Percentiles rank a stretch among this genome's conserved stretches.
Conservation (phyloP, 2,113 vertebrate species). For the Cromileptes altivelis region DNA sequence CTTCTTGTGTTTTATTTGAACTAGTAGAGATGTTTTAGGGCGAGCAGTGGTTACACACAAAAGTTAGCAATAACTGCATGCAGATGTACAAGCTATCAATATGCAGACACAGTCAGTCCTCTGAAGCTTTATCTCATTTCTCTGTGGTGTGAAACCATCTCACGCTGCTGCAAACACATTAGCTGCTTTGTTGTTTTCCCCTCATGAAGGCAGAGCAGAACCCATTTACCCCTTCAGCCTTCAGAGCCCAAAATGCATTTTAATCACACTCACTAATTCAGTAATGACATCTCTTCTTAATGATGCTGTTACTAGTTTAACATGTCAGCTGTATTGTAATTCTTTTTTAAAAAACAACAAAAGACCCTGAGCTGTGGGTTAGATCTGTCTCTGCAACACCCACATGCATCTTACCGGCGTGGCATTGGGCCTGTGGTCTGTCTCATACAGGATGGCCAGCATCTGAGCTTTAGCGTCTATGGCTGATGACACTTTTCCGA, state of each 20-base stretch:
- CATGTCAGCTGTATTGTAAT: background rate
- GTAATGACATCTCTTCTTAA: background rate
- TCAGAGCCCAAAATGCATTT: background rate
- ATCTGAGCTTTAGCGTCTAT: constrained; percentile 95
- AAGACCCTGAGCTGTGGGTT: background rate
- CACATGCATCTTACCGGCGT: constrained; percentile 89
- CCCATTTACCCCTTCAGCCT: constrained; percentile 17
- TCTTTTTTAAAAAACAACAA: background rate
- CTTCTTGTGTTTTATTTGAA: no score
- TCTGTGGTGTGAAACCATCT: background rate
- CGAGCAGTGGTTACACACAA: background rate
- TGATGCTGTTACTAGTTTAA: background rate
- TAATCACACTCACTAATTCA: background rate
- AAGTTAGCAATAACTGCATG: background rate
- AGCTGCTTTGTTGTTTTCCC: background rate
- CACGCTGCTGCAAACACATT: background rate
- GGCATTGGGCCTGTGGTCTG: constrained; percentile 93
- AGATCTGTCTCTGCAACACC: constrained; percentile 13
- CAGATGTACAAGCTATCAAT: background rate
- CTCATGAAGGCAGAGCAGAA: constrained; percentile 7
- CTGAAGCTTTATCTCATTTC: background rate
- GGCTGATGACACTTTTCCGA: constrained; percentile 92
- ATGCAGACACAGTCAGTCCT: background rate
- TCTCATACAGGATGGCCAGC: constrained; percentile 96
- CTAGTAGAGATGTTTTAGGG: no score